Evolutionary conservation across 1,140 invertebrate species (phyloP), one percentile per base, ranked within the genome.

Genomic region (Halesus radiatus): DNA sequence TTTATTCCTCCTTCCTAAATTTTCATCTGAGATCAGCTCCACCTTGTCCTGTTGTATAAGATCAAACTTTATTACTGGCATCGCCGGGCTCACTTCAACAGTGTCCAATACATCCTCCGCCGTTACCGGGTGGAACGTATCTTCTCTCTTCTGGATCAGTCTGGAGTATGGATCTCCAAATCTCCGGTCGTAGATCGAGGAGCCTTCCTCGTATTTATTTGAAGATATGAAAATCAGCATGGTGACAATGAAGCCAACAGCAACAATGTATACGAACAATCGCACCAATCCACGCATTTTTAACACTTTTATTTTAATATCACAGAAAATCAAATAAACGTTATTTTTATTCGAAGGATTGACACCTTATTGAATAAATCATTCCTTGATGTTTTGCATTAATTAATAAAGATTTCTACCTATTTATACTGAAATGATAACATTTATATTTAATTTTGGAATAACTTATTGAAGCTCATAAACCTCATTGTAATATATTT

Each of bases 1-100:
- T 76, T 85, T 85, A 7, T 84, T 79, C 66, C 84, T 76, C 75
- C 80, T 83, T 10, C 26, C 50, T 18, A 78, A n/a, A 70, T 75
- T 78, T 72, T 77, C 78, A 32, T 79, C 75, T 13, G 76, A 76
- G 37, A 80, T 29, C 58, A 72, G 26, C 0, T 76, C 76, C 5
- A 15, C 22, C 45, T n/a, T 23, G 53, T 82, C 81, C 58, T 76
- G 50, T 18, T 15, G 18, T 2, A 15, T 1, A 15, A 82, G 20
- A 37, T 76, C 64, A 50, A 56, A 82, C 23, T 66, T 80, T 18
- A 60, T 23, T 3, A 29, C n/a, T 22, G 37, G 16, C 32, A 45
- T 45, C 37, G 1, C 37, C 37, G 37, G 4, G 7, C n/a, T 76
- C 72, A 66, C 26, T 32, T 10, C 3, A 60, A 23, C 20, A 73